These are phyloP conservation scores for Neoascia interrupta DNA, from an alignment of 2,888 invertebrate species.

Conservation along the genomic window DNA sequence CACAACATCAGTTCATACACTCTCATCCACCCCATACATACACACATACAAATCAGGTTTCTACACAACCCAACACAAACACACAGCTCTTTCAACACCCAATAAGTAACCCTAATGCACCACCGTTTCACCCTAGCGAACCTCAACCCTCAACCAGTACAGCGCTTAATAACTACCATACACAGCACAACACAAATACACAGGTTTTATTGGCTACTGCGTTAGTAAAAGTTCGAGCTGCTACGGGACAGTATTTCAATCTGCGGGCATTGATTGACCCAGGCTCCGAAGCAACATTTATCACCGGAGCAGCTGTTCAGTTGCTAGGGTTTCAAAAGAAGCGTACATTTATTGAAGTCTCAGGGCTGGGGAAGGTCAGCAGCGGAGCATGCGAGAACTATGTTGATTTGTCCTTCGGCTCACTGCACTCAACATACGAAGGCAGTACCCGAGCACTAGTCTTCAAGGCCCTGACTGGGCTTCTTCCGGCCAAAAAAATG, in stretches of 20 bases:
- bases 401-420: neutral
- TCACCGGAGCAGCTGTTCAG: conserved; percentile 1
- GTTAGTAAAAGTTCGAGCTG: neutral
- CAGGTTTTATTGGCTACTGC: neutral
- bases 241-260: neutral
- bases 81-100: no score
- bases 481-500: conserved; percentile 1
- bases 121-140: neutral
- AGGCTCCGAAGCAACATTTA: conserved; percentile 1
- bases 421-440: neutral
- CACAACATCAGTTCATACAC: neutral
- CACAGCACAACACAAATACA: neutral
- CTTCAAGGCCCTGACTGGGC: conserved; percentile 8
- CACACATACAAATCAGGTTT: neutral
- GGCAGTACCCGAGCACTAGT: neutral
- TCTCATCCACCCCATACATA: neutral
- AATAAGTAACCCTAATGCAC: neutral
- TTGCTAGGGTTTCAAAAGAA: neutral
- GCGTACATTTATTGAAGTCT: neutral
- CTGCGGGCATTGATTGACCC: neutral
- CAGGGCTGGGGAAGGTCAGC: conserved; percentile 14
- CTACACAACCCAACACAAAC: neutral
- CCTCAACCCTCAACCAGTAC: neutral
- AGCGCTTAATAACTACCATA: neutral
- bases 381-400: conserved; percentile 14